These are phyloP conservation scores for Prosapia bicincta DNA, from an alignment of 2,888 invertebrate species.

Conservation along the genomic window DNA sequence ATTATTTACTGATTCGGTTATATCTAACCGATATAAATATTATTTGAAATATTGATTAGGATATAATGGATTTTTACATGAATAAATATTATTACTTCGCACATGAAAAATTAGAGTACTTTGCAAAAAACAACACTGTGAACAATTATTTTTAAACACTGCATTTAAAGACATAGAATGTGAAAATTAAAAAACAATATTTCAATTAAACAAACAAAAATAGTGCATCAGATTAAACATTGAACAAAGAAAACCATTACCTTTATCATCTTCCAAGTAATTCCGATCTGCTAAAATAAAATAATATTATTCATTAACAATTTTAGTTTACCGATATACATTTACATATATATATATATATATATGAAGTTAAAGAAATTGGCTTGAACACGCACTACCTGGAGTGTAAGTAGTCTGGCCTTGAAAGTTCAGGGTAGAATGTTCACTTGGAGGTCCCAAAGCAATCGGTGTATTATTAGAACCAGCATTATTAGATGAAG, in stretches of 20 bases:
- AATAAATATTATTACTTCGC: no score
- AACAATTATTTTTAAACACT: no score
- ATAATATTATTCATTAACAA: background rate
- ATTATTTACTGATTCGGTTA: no score
- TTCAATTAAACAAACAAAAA: no score
- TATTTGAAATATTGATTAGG: no score
- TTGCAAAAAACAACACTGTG: no score
- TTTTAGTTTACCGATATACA: background rate
- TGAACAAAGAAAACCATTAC: background rate
- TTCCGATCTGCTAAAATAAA: background rate
- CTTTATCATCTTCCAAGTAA: background rate
- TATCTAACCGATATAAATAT: no score
- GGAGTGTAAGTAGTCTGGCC: slow-evolving; percentile 52
- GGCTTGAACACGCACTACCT: slow-evolving; percentile 43
- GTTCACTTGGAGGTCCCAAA: slow-evolving; percentile 53
- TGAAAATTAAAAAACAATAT: no score
- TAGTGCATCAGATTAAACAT: background rate
- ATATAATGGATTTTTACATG: no score
- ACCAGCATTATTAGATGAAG: slow-evolving; percentile 53
- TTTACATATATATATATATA: no score
- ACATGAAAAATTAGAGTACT: no score
- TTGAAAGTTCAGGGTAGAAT: slow-evolving; percentile 62
- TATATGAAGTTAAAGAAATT: background rate
- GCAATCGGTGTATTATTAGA: slow-evolving; percentile 60
- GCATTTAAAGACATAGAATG: no score